phyloP scores from a whole-genome alignment of 2,888 invertebrate genomes.

The Anoplius nigerrimus region DNA sequence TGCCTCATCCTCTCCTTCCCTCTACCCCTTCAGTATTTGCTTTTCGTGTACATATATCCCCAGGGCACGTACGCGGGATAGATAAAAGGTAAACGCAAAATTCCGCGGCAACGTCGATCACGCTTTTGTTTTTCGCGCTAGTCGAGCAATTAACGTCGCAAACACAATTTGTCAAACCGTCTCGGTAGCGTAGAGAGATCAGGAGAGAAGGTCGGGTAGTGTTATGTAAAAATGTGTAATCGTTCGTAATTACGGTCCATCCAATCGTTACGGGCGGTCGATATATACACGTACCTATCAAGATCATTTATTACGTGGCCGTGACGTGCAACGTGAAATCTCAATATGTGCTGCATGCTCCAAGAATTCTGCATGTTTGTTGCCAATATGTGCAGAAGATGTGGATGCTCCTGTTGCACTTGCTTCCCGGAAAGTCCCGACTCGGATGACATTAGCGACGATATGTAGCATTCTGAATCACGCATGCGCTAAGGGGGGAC shows the following conservation, averaged over 20 bases:
- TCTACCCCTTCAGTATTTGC: no score
- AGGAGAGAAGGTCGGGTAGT: neutral
- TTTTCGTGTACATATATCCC: no score
- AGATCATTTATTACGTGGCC: neutral
- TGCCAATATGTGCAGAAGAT: slow-evolving; percentile 5
- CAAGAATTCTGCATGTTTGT: neutral
- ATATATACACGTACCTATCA: neutral
- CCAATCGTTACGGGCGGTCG: neutral
- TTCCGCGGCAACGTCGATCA: no score
- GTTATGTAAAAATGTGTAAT: neutral
- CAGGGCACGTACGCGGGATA: no score
- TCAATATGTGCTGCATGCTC: slow-evolving; percentile 6
- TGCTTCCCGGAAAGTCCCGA: slow-evolving; percentile 1
- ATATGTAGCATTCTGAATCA: neutral
- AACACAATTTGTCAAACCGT: no score
- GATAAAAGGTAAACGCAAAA: no score
- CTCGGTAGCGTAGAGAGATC: no score
- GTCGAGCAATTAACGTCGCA: no score
- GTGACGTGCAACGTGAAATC: no score
- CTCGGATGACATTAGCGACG: neutral
- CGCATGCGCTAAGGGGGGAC: neutral
- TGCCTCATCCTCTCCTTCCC: no score
- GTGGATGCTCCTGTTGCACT: slow-evolving; percentile 1
- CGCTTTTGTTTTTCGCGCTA: no score
- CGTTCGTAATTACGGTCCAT: neutral